These are phyloP conservation scores for Rutilus rutilus DNA, from an alignment of 2,113 vertebrate genomes.

Conservation along the genomic window DNA sequence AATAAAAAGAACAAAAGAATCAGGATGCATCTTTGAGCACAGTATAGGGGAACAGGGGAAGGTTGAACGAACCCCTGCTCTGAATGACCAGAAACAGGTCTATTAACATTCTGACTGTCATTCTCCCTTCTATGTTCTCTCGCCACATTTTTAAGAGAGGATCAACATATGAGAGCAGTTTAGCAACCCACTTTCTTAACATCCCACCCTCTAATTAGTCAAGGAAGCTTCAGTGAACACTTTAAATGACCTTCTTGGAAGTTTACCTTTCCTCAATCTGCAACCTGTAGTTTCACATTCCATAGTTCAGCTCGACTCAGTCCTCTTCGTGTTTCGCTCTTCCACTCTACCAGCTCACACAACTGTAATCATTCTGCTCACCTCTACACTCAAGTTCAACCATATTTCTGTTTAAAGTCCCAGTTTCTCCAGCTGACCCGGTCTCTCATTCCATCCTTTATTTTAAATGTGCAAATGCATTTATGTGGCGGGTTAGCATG, in stretches of 20 bases:
- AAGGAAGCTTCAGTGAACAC: neutral
- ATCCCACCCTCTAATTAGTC: neutral
- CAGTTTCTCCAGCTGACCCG: neutral
- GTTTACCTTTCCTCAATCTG: conserved; percentile 10
- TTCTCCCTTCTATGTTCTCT: neutral
- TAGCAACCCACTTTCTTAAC: neutral
- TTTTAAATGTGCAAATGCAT: neutral
- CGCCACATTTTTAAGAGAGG: neutral
- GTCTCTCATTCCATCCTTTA: neutral
- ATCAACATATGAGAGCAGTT: conserved; percentile 1
- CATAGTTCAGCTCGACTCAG: neutral
- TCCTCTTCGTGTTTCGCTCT: neutral
- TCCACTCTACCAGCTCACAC: neutral
- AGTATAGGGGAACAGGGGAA: neutral
- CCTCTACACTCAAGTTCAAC: neutral
- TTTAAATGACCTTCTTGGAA: neutral
- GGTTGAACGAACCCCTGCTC: neutral
- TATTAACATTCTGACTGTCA: neutral
- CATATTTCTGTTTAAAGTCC: neutral
- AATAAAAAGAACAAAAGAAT: too few relatives aligned
- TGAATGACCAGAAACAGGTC: neutral
- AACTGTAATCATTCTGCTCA: neutral
- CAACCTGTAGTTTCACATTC: conserved; percentile 33
- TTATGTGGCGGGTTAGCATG: neutral
- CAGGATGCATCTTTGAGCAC: too few relatives aligned